Evolutionary conservation across 2,113 vertebrate species (phyloP), one percentile per base, ranked within the genome.

Genomic region (Lagopus muta): DNA sequence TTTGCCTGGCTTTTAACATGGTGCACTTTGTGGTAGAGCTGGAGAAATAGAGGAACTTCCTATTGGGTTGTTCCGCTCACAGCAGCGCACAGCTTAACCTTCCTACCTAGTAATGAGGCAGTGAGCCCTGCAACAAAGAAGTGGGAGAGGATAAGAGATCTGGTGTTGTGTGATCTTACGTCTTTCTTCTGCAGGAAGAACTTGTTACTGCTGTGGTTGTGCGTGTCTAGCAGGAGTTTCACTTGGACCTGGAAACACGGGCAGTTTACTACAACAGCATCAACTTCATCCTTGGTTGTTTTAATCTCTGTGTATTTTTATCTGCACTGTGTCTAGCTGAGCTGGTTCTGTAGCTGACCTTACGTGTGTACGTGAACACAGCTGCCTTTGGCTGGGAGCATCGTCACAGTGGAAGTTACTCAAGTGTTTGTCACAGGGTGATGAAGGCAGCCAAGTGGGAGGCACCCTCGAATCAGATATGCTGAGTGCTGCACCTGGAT

Each of bases 1-100:
- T 24, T 73, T 72, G 36, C 55, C 65, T 75, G 83, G 19, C 54
- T 95, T 79, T 12, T 36, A 45, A 43, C 0, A 0, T 25, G 8
- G 14, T 55, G 13, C 0, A 2, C 57, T 88, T 92, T 67, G 47
- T 66, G 47, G 17, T 73, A 28, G 2, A 1, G 5, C 76, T 82
- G 10, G 70, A 76, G 67, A 66, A 79, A 69, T 38, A 64, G 72
- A 89, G 64, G 80, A 96, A 88, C 75, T 86, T 75, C 42, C 69
- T 94, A 8, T 62, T 83, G n/a, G 32, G 42, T 36, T 57, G 25
- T 84, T 92, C 67, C 86, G 45, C 90, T 80, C 82, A 11, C 36
- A 36, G 58, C 89, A 92, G 83, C 69, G 47, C 42, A 34, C 54
- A 64, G 52, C 13, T 83, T 86, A 14, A 16, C 13, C 70, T 93